Percentiles rank a stretch among this genome's conserved stretches.
Evolutionary conservation across 2,113 vertebrate species (phyloP).

Genomic region (Grantiella picta): DNA sequence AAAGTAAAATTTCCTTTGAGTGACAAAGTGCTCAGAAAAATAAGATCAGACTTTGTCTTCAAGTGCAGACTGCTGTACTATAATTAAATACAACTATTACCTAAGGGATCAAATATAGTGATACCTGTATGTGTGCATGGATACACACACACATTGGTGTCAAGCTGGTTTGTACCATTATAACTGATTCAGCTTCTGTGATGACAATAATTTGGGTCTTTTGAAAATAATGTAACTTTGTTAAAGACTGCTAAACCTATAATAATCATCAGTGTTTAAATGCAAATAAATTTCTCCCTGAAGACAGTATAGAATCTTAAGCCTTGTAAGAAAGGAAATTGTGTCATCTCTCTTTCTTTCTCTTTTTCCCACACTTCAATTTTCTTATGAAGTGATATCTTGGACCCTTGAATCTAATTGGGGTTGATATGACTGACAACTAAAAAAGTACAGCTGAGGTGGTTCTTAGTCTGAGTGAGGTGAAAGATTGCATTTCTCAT

Average conservation of each 20-base stretch:
- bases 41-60: neutral
- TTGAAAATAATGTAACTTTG: neutral
- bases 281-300: neutral
- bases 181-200: neutral
- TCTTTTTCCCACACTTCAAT: neutral
- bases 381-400: neutral
- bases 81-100: neutral
- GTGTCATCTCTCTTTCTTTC: neutral
- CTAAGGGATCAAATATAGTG: neutral
- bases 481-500: neutral
- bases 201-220: neutral
- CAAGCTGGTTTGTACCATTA: neutral
- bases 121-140: neutral
- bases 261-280: neutral
- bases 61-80: neutral
- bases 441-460: neutral
- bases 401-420: neutral
- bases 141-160: too few relatives aligned
- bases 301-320: neutral
- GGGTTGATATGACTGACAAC: neutral
- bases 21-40: neutral
- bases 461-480: neutral
- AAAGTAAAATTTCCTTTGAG: neutral
- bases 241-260: neutral
- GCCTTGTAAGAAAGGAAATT: neutral